Evolutionary conservation across 2,888 invertebrate species (phyloP).

Genomic region (Mayetiola destructor): DNA sequence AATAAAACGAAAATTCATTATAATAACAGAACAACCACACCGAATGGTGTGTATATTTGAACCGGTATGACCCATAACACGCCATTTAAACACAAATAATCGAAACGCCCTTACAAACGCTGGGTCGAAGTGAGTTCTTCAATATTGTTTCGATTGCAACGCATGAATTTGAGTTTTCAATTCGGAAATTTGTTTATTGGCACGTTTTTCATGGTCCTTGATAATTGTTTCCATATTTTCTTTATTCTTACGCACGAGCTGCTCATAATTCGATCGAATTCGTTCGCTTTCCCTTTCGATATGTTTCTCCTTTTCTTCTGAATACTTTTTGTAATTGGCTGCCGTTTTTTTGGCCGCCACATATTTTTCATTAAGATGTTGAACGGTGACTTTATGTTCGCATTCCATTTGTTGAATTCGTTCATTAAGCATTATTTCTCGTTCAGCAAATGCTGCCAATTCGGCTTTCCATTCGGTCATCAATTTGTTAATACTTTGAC

Average conservation of each 20-base stretch:
- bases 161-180: not conserved
- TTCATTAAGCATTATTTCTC: slow-evolving; percentile 35
- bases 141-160: not conserved
- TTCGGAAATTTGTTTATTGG: not conserved
- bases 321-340: slow-evolving; percentile 45
- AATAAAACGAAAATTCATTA: no score
- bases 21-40: no score
- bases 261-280: slow-evolving; percentile 43
- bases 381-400: slow-evolving; percentile 37
- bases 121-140: no score
- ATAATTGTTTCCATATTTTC: not conserved
- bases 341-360: slow-evolving; percentile 47
- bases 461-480: slow-evolving; percentile 36
- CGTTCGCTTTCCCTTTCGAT: slow-evolving; percentile 47
- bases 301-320: slow-evolving; percentile 48
- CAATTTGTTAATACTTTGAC: slow-evolving; percentile 35
- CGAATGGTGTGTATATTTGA: no score
- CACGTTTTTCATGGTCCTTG: not conserved
- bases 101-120: no score
- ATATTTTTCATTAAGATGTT: slow-evolving; percentile 43
- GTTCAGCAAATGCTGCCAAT: slow-evolving; percentile 34
- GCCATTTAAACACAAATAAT: no score
- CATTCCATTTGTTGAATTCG: slow-evolving; percentile 37
- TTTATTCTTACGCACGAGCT: not conserved
- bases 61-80: no score